Base-by-base conservation (phyloP, 2,113 vertebrate genomes). In the Ceratotherium simum region DNA sequence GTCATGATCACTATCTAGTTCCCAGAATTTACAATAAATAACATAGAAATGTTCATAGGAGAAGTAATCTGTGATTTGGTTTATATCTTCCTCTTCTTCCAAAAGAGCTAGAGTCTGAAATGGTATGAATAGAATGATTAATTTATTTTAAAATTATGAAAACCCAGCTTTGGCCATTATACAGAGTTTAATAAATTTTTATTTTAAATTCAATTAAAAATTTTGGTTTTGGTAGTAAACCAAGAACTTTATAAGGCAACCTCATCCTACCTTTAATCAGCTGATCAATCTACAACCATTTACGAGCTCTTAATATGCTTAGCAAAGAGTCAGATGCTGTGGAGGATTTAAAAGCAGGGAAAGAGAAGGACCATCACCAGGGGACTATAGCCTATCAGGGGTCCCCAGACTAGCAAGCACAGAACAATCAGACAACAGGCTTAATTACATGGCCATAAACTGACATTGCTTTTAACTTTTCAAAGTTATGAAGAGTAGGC, bases 1-100 rank as follows among this genome's bases (percentile, higher is more conserved):
- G 97, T 99, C 99, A 33, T 99, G 99, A 98, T 99, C 99, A 90
- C 99, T 99, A 98, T 99, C 99, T 98, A 99, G 98, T 98, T 99
- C 99, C 99, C 99, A 99, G 98, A 99, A 99, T 98, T 99, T 99
- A 99, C 99, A 99, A 98, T 99, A 99, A 99, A 99, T 99, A 92
- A 99, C 99, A 97, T 99, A 99, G 98, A 99, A 99, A 97, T 99
- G 99, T 97, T 99, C 99, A 0, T 99, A 99, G 94, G 99, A 99
- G 99, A 99, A 99, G 98, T 99, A 99, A 99, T 99, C 99, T 73
- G 99, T 99, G 98, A 99, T 99, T 98, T 99, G 99, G 98, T 99
- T 99, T 98, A 99, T 99, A 98, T 99, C 99, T 95, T 99, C 99
- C 92, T 99, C 99, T 98, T 99, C 99, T 98, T 99, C 99, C 98